A percentile compares a stretch with the other conserved stretches of the same genome.
These are phyloP conservation scores for Hyperoplus lanceolatus DNA, from an alignment of 2,797 vertebrate genomes.

Conservation along the genomic window DNA sequence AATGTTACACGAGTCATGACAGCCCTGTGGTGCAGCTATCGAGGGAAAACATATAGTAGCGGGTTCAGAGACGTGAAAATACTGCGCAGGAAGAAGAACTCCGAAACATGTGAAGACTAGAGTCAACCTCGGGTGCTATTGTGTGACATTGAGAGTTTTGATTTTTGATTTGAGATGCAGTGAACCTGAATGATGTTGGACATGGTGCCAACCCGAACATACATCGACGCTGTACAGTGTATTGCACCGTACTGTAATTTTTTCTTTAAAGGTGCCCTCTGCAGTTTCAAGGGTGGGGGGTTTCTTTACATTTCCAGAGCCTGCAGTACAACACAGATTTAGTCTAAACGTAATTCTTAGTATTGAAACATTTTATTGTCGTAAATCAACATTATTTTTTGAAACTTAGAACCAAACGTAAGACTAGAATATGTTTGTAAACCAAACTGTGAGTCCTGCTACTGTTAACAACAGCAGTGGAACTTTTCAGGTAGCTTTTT, in stretches of 20 bases:
- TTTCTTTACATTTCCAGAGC: too few species aligned
- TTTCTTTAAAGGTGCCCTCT: background rate
- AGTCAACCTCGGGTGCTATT: constrained; percentile 25
- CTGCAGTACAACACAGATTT: too few species aligned
- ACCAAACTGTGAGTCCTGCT: too few species aligned
- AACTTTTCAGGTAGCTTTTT: too few species aligned
- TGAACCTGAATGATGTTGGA: constrained; percentile 26
- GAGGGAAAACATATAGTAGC: constrained; percentile 56
- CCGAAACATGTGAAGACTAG: constrained; percentile 30
- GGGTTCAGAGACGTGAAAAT: constrained; percentile 49
- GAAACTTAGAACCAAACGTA: too few species aligned
- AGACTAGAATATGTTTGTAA: too few species aligned
- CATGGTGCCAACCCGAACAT: background rate
- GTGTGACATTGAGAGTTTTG: constrained; percentile 51
- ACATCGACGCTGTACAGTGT: background rate
- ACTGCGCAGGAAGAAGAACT: constrained; percentile 37
- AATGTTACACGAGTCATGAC: constrained; percentile 76
- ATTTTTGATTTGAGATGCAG: constrained; percentile 36
- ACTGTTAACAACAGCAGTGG: too few species aligned
- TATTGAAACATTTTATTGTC: too few species aligned
- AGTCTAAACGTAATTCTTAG: too few species aligned
- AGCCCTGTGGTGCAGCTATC: constrained; percentile 53
- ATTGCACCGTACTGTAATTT: background rate
- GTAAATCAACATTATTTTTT: too few species aligned
- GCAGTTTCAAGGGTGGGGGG: too few species aligned